phyloP scores from a whole-genome alignment of 1,140 invertebrate species.

The Lordiphosa stackelbergi region DNA sequence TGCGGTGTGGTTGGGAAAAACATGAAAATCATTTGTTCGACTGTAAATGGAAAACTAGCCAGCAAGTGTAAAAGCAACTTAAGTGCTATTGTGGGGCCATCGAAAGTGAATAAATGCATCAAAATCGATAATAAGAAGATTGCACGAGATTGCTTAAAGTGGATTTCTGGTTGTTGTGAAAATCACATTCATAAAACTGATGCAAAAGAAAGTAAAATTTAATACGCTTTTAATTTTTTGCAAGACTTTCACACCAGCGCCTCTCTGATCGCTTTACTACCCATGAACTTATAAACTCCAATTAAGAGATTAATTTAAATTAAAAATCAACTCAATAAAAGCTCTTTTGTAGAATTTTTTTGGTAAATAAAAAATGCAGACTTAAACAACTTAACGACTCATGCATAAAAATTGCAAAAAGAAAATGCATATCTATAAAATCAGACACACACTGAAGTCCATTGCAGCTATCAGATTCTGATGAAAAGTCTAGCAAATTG shows the following conservation, averaged over 20 bases:
- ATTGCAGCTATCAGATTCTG: constrained; percentile 13
- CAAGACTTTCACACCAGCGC: neutral
- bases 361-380: neutral
- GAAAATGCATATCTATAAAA: constrained; percentile 8
- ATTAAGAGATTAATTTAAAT: too few relatives aligned
- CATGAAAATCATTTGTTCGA: constrained; percentile 45
- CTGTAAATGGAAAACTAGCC: constrained; percentile 22
- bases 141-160: constrained; percentile 3
- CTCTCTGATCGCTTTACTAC: too few relatives aligned
- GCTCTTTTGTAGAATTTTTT: neutral
- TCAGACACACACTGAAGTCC: neutral
- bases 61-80: constrained; percentile 18
- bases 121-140: constrained; percentile 47
- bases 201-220: neutral
- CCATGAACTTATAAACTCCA: too few relatives aligned
- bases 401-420: constrained; percentile 5
- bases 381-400: neutral
- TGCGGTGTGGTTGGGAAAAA: constrained; percentile 7
- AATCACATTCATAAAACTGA: too few relatives aligned
- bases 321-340: too few relatives aligned
- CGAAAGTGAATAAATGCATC: constrained; percentile 28
- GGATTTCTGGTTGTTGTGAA: too few relatives aligned
- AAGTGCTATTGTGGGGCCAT: constrained; percentile 42
- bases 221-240: neutral
- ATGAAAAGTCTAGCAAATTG: constrained; percentile 31